phyloP scores from a whole-genome alignment of 2,888 invertebrate species.

The Andrena dorsata region DNA sequence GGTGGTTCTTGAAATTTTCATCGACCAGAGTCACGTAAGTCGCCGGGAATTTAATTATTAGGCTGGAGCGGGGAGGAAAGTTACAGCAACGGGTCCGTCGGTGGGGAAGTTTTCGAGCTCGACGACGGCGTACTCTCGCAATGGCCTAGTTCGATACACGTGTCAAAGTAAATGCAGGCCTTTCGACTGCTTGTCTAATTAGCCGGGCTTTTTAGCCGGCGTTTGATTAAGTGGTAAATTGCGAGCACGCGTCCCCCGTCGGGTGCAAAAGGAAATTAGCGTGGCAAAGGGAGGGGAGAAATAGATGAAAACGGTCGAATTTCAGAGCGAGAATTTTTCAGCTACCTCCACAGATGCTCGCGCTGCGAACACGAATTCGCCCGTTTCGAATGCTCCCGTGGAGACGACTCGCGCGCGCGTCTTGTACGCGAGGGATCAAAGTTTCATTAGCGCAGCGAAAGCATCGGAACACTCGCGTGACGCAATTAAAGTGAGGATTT shows the following conservation, averaged over 20 bases:
- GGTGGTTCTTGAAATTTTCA: slow-evolving; percentile 40
- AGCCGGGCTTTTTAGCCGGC: slow-evolving; percentile 59
- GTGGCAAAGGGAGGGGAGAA: not conserved
- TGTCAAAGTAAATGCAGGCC: slow-evolving; percentile 52
- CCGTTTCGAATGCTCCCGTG: not conserved
- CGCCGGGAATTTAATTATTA: slow-evolving; percentile 52
- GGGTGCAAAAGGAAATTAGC: slow-evolving; percentile 36
- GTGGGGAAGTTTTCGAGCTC: slow-evolving; percentile 31
- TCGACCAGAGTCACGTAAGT: slow-evolving; percentile 35
- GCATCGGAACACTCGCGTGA: not conserved
- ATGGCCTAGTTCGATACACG: slow-evolving; percentile 55
- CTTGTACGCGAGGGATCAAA: not conserved
- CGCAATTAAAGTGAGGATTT: not conserved
- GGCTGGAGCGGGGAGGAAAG: slow-evolving; percentile 13
- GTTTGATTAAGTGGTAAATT: slow-evolving; percentile 60
- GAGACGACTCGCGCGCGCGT: too few relatives aligned
- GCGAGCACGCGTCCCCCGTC: slow-evolving; percentile 14
- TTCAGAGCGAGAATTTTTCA: not conserved
- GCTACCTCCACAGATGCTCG: not conserved
- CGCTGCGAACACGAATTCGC: not conserved
- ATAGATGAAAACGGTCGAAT: not conserved
- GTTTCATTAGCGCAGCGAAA: not conserved
- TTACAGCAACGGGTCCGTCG: slow-evolving; percentile 1
- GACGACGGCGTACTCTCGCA: not conserved
- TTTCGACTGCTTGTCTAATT: slow-evolving; percentile 58